phyloP scores from a whole-genome alignment of 1,140 invertebrate species.

The Micrasema minimum region DNA sequence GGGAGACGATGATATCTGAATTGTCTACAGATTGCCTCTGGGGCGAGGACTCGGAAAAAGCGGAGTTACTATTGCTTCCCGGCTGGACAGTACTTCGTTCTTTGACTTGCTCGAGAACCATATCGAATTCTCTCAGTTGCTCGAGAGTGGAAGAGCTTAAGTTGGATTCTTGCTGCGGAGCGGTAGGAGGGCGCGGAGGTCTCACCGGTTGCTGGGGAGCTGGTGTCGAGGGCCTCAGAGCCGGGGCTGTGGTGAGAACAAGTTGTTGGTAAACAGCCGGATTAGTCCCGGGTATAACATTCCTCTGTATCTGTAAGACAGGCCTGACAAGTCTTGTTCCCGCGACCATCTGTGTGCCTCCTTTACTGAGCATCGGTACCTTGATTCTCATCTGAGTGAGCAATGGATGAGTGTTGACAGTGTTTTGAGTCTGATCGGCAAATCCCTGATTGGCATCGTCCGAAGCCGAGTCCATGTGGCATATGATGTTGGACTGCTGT shows the following conservation, averaged over 20 bases:
- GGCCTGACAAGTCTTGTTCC: conserved; percentile 68
- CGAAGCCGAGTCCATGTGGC: conserved; percentile 40
- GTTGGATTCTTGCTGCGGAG: conserved; percentile 61
- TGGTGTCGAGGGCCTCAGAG: conserved; percentile 62
- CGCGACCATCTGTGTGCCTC: conserved; percentile 60
- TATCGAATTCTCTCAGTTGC: conserved; percentile 83
- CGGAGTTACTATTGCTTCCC: conserved; percentile 51
- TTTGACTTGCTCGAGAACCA: conserved; percentile 83
- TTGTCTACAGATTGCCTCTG: conserved; percentile 43
- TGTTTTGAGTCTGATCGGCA: conserved; percentile 41
- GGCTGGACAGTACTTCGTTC: conserved; percentile 74
- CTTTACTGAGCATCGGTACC: conserved; percentile 65
- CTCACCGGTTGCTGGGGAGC: conserved; percentile 62
- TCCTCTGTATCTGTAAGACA: conserved; percentile 68
- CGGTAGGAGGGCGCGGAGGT: conserved; percentile 56
- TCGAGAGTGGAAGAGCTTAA: conserved; percentile 74
- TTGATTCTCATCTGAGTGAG: conserved; percentile 67
- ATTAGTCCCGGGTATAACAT: conserved; percentile 66
- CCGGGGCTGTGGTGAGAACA: conserved; percentile 63
- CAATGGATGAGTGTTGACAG: conserved; percentile 59
- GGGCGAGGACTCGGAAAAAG: conserved; percentile 49
- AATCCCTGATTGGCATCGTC: conserved; percentile 44
- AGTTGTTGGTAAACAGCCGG: conserved; percentile 65
- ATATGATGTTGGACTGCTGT: conserved; percentile 16
- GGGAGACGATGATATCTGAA: conserved; percentile 28